These are phyloP conservation scores for Narcine bancroftii DNA, from an alignment of 2,113 vertebrate genomes.

Conservation along the genomic window DNA sequence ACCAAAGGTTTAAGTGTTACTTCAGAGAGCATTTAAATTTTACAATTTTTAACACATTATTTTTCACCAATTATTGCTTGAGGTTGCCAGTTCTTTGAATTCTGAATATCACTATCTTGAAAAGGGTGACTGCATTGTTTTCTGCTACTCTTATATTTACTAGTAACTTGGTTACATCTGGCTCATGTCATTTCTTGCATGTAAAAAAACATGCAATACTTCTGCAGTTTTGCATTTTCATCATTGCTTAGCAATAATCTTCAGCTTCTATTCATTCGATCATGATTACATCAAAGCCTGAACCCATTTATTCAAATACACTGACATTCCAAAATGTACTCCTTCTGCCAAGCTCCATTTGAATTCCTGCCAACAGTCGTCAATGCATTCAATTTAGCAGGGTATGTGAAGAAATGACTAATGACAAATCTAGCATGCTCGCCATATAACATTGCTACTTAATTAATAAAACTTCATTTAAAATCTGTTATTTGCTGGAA, in stretches of 20 bases:
- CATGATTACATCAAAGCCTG: constrained; percentile 21
- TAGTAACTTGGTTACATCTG: background rate
- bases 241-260: background rate
- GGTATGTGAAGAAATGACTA: background rate
- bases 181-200: too few species aligned
- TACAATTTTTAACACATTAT: too few species aligned
- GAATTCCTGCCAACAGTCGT: constrained; percentile 6
- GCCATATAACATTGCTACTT: background rate
- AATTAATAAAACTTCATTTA: constrained; percentile 10
- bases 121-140: background rate
- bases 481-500: constrained; percentile 12
- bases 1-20: too few species aligned
- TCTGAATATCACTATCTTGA: too few species aligned
- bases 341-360: background rate
- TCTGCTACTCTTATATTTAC: background rate
- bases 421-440: background rate
- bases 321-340: constrained; percentile 3
- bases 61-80: too few species aligned
- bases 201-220: too few species aligned
- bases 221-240: background rate
- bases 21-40: too few species aligned
- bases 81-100: too few species aligned
- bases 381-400: background rate
- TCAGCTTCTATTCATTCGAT: background rate
- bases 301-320: constrained; percentile 25